Evolutionary conservation across 2,888 invertebrate species (phyloP).

Genomic region (Agonum fuliginosum): DNA sequence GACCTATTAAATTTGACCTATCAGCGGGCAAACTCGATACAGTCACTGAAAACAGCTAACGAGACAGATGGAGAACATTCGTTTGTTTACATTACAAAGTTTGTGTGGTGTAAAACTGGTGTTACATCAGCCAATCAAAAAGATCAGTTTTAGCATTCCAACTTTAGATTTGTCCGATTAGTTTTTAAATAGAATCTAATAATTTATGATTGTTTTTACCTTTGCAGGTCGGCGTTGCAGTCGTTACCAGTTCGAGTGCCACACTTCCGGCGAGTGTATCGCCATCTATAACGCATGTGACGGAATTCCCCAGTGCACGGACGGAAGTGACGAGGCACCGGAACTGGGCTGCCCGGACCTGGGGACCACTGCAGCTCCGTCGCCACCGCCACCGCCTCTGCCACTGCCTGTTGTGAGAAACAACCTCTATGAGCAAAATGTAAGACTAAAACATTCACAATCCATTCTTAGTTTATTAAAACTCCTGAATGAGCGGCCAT

Average conservation of each 20-base stretch:
- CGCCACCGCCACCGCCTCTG: conserved; percentile 65
- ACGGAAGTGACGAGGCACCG: conserved; percentile 93
- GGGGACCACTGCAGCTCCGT: conserved; percentile 71
- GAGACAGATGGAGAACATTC: too few species aligned
- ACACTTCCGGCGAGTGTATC: conserved; percentile 90
- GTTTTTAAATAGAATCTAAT: not conserved
- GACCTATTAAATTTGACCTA: too few species aligned
- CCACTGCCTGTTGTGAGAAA: conserved; percentile 60
- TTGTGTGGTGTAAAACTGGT: too few species aligned
- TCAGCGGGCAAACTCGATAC: too few species aligned
- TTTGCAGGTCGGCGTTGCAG: conserved; percentile 79
- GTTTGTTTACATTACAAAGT: too few species aligned
- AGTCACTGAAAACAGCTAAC: too few species aligned
- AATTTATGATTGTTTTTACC: too few species aligned
- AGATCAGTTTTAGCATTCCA: too few species aligned
- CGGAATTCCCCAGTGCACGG: conserved; percentile 93
- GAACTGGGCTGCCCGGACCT: conserved; percentile 84
- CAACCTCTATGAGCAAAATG: conserved; percentile 57
- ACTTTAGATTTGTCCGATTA: not conserved
- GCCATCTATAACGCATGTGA: conserved; percentile 97
- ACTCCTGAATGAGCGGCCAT: too few species aligned
- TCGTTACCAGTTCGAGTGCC: conserved; percentile 92
- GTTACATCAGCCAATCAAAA: too few species aligned
- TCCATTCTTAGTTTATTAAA: too few species aligned
- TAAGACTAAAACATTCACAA: not conserved